Evolutionary conservation across 2,797 vertebrate genomes (phyloP).

Genomic region (Labeo calbasu): DNA sequence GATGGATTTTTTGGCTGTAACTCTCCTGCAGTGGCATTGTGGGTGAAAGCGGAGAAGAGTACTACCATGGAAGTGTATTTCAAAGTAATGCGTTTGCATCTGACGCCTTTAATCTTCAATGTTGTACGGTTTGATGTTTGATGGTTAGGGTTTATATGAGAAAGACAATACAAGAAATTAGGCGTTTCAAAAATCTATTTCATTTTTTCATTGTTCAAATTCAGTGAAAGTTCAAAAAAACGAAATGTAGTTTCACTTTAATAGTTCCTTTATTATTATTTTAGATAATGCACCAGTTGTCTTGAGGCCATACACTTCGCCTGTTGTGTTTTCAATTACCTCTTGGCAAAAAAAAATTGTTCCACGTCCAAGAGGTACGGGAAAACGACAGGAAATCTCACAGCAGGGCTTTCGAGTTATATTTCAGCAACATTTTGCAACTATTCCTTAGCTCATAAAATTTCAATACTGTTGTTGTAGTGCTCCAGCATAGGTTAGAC

Average conservation of each 20-base stretch:
- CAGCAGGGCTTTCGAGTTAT: slow-evolving; percentile 84
- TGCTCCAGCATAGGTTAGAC: slow-evolving; percentile 18
- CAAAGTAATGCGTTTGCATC: slow-evolving; percentile 13
- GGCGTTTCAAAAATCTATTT: neutral
- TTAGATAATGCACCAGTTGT: slow-evolving; percentile 75
- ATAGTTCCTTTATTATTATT: slow-evolving; percentile 81
- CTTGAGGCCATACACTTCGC: slow-evolving; percentile 77
- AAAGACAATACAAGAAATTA: neutral
- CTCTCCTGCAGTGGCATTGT: slow-evolving; percentile 38
- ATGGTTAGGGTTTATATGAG: neutral
- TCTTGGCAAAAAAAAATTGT: slow-evolving; percentile 87
- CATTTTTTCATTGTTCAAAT: neutral
- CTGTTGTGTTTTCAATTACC: slow-evolving; percentile 90
- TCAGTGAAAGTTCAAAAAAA: neutral
- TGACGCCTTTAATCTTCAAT: neutral
- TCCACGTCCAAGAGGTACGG: slow-evolving; percentile 86
- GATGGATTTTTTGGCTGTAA: slow-evolving; percentile 45
- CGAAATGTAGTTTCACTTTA: slow-evolving; percentile 64
- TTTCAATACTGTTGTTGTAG: slow-evolving; percentile 8
- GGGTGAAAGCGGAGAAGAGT: slow-evolving; percentile 17
- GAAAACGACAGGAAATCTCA: slow-evolving; percentile 86
- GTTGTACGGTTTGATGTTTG: neutral
- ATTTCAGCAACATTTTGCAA: slow-evolving; percentile 84
- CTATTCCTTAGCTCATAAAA: slow-evolving; percentile 69
- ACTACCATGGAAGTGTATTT: slow-evolving; percentile 19